Base-by-base conservation (phyloP, 2,113 vertebrate species). In the Lophura nycthemera region DNA sequence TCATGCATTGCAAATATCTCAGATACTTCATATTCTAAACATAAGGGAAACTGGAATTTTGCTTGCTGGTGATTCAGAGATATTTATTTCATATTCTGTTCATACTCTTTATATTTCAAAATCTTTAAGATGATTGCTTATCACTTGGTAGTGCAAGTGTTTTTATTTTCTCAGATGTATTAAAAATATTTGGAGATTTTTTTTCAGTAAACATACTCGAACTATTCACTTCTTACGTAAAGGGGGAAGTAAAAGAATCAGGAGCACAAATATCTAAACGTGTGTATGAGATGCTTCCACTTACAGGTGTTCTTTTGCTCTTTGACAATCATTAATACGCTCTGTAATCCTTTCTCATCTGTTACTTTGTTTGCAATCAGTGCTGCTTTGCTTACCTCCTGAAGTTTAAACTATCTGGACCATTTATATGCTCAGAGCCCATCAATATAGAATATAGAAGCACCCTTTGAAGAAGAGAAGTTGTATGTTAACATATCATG, bases 321-420 rank as follows among this genome's bases (percentile, higher is more conserved):
- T 85, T 78, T 72, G 29, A 32, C 20, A 59, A 32, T 34, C 67
- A 18, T 14, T 1, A 1, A 5, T 34, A 12, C 34, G 34, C 34
- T 92, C 34, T 29, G 76, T 6, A 83, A 66, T 30, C 6, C 22
- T 83, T 78, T 54, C 27, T 77, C 10, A 18, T 76, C 20, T 6
- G 2, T 48, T 77, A 21, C 6, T 42, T 70, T 32, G 34, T 74
- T 42, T 48, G 0, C 45, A 64, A 6, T 66, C 52, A 15, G 52
- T 38, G 29, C 9, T 83, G 45, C 15, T 86, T 83, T 66, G 42
- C 22, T 8, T 0, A 0, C 14, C 0, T 81, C 56, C 45, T 67
- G 18, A 63, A 56, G 18, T 42, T 88, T 66, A 36, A 83, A 56
- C n/a, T 42, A 9, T 29, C n/a, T 73, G 34, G 60, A 18, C 40